Evolutionary conservation across 2,113 vertebrate genomes (phyloP).

Genomic region (Oncorhynchus nerka): DNA sequence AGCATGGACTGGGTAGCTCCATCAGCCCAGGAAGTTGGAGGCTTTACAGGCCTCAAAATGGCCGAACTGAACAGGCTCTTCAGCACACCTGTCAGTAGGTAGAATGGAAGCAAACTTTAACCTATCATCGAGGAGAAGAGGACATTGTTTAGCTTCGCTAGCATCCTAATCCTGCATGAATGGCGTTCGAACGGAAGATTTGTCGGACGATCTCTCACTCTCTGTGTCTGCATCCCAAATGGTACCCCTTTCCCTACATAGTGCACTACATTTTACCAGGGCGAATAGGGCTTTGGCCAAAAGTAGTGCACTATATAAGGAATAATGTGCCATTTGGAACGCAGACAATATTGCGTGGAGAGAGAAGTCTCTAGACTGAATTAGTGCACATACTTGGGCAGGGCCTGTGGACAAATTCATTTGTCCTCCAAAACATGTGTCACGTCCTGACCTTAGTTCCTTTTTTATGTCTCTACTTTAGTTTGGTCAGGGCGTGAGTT

Average conservation of each 20-base stretch:
- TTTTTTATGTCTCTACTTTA: no score
- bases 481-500: no score
- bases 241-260: no score
- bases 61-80: constrained; percentile 34
- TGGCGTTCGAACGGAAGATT: constrained; percentile 8
- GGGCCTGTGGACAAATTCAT: not conserved
- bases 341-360: no score
- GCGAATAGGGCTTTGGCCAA: no score
- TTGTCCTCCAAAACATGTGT: not conserved
- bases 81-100: constrained; percentile 62
- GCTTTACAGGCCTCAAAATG: constrained; percentile 22
- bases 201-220: not conserved
- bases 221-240: not conserved
- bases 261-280: no score
- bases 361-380: not conserved
- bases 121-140: constrained; percentile 48
- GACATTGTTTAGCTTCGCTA: constrained; percentile 52
- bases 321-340: no score
- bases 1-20: constrained; percentile 29
- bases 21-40: constrained; percentile 29
- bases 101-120: constrained; percentile 27
- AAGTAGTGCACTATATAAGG: no score
- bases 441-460: no score
- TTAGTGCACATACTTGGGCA: not conserved
- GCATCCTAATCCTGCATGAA: constrained; percentile 55